Evolutionary conservation across 2,888 invertebrate species (phyloP).

Genomic region (Matsumyia berberina): DNA sequence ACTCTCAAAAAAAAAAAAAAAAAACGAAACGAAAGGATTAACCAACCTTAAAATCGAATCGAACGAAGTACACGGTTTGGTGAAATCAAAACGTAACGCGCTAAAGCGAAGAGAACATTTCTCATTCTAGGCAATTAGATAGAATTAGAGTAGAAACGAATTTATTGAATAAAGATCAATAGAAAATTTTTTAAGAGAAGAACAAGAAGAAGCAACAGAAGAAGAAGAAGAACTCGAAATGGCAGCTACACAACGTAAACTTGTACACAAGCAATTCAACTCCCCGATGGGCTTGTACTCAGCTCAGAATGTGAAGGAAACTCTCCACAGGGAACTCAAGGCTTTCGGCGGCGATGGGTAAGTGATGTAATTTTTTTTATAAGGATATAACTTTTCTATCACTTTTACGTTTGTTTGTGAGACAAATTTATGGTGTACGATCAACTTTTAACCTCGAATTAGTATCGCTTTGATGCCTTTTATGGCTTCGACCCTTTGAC

Average conservation of each 20-base stretch:
- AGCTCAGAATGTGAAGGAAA: constrained; percentile 91
- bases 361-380: constrained; percentile 81
- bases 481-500: too few species aligned
- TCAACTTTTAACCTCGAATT: too few species aligned
- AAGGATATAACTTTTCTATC: background rate
- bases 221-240: constrained; percentile 85
- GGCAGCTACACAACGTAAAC: constrained; percentile 88
- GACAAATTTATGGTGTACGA: too few species aligned
- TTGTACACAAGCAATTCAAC: constrained; percentile 96
- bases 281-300: constrained; percentile 94
- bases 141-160: constrained; percentile 57
- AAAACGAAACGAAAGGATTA: too few species aligned
- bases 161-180: constrained; percentile 71
- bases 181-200: constrained; percentile 55
- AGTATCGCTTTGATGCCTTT: too few species aligned
- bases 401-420: background rate
- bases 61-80: constrained; percentile 64
- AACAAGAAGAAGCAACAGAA: constrained; percentile 78
- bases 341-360: constrained; percentile 93
- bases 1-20: constrained; percentile 13
- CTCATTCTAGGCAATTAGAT: constrained; percentile 53
- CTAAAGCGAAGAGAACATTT: constrained; percentile 35
- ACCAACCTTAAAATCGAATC: constrained; percentile 73
- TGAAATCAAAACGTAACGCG: constrained; percentile 19
- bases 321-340: constrained; percentile 90